Conservation (phyloP, 2,113 vertebrate genomes). For the Trachemys scripta region DNA sequence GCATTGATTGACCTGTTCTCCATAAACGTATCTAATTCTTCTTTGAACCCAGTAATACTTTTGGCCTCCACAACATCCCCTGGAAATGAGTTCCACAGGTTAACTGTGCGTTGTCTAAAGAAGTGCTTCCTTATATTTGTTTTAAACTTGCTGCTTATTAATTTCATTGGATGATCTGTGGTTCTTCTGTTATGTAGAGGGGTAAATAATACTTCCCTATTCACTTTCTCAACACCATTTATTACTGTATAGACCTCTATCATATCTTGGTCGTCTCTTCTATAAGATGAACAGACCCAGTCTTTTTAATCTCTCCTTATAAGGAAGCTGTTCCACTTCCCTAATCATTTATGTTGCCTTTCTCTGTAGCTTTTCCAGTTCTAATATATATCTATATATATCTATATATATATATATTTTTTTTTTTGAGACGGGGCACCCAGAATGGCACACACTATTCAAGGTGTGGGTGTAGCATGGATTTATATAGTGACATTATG, state of each 20-base stretch:
- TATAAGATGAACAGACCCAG: no score
- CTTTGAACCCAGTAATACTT: neutral
- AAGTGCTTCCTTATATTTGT: neutral
- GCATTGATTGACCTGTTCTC: neutral
- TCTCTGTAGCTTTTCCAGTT: neutral
- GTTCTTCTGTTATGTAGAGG: neutral
- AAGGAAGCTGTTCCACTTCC: neutral
- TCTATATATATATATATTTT: no score
- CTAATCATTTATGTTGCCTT: neutral
- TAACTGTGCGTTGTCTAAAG: neutral
- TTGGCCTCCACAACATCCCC: neutral
- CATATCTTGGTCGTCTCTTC: neutral
- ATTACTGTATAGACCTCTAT: neutral
- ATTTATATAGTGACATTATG: neutral
- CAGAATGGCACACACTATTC: neutral
- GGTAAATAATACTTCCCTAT: neutral
- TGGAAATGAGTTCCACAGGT: neutral
- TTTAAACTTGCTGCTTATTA: neutral
- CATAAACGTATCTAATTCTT: neutral
- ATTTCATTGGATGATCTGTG: neutral
- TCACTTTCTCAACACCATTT: neutral
- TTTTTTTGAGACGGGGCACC: neutral
- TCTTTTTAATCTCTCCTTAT: neutral
- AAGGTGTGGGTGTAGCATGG: neutral
- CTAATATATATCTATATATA: neutral